phyloP scores from a whole-genome alignment of 2,113 vertebrate species.

The Peromyscus polionotus region DNA sequence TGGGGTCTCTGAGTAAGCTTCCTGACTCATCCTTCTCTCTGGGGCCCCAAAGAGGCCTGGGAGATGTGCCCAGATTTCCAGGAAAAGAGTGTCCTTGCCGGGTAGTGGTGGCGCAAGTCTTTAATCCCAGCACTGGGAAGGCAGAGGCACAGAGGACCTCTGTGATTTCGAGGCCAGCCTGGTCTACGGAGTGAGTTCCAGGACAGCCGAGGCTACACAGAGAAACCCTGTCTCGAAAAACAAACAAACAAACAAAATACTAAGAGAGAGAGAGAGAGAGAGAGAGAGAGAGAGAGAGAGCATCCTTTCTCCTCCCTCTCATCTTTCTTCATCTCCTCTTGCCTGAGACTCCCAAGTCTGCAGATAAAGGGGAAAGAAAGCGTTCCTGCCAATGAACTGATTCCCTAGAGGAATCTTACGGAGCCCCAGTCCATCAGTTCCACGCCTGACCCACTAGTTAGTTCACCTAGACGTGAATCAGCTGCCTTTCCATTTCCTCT shows the following conservation, averaged over 20 bases:
- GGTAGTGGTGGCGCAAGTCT: too few relatives aligned
- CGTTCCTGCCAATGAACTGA: background rate
- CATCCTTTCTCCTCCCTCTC: background rate
- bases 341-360: slow-evolving; percentile 2
- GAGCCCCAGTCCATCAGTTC: background rate
- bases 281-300: background rate
- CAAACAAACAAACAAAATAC: too few relatives aligned
- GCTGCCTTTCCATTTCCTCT: background rate
- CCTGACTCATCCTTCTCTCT: slow-evolving; percentile 63
- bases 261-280: too few relatives aligned
- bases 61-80: slow-evolving; percentile 32
- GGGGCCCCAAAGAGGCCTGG: background rate
- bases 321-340: background rate
- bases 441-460: background rate
- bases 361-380: background rate
- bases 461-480: background rate
- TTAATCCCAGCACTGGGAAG: too few relatives aligned
- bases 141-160: too few relatives aligned
- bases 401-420: background rate
- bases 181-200: too few relatives aligned
- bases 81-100: background rate
- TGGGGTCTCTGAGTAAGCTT: slow-evolving; percentile 78
- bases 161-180: too few relatives aligned
- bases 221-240: too few relatives aligned
- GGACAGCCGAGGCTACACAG: too few relatives aligned